Base-by-base conservation (phyloP, 2,797 vertebrate species). In the Scolopax bukidnonensis region DNA sequence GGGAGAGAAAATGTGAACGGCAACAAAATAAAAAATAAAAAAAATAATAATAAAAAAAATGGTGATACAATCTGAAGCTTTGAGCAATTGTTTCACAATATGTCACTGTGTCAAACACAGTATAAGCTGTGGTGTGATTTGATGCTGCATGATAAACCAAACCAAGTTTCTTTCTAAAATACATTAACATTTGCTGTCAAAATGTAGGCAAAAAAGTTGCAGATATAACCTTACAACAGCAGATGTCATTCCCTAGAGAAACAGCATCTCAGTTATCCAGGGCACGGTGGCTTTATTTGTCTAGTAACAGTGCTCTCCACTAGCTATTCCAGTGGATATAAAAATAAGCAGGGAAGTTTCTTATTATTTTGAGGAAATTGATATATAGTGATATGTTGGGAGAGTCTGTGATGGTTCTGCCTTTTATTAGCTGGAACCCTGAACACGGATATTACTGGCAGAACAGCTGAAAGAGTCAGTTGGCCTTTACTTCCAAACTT, bases 81-180 rank as follows among this genome's bases (percentile, higher is more conserved):
- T 84, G 47, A 95, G 79, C 53, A 84, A 84, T 28, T 57, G 43
- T 83, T 95, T 93, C 81, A 76, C 67, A 94, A 25, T 60, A 64
- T 45, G 51, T 84, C 81, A 83, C 33, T 23, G 45, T 20, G 30
- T 84, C 79, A 92, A 89, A 73, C 32, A 57, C 57, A 76, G 2
- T 70, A 59, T 56, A 81, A 95, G 60, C 76, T 79, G 50, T 61
- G 88, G 76, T 40, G 41, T 86, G 63, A 93, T 86, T 45, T 84
- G 91, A 95, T 18, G 27, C 30, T 81, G 63, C 59, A 51, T 10
- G 4, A 95, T 81, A 96, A 96, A 85, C n/a, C 54, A 93, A 53
- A 71, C 9, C 11, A 79, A 74, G 27, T 77, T 91, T 74, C 41
- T 87, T 95, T 85, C 87, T 83, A 94, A 91, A 94, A 67, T 15